Base-by-base conservation (phyloP, 1,140 invertebrate genomes). In the Brevipalpus yothersi region DNA sequence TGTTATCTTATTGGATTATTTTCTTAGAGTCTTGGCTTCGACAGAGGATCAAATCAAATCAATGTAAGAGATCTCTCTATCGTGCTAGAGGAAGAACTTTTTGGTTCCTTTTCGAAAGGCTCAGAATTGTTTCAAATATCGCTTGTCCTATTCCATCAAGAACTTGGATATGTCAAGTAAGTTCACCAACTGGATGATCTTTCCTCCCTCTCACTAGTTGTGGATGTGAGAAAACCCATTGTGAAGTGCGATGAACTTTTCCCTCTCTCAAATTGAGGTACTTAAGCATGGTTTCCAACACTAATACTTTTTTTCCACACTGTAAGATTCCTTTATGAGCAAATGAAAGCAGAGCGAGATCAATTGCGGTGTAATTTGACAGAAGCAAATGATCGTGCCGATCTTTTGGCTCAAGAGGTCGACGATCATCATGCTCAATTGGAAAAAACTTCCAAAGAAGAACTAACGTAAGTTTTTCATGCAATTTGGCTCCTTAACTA, bases 351-450 rank as follows among this genome's bases (percentile, higher is more conserved):
- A 58, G 85, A 81, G 66, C 76, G 80, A 64, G 79, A 84, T 53
- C 88, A 90, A 69, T 69, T 92, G 17, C 77, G 79, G 53, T 69
- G 72, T 1, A 84, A 89, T 67, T 75, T 90, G 11, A 70, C 74
- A 11, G 84, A 88, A 65, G 86, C 86, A 0, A 89, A 90, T 65
- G 75, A 81, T 41, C 73, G 86, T 61, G 82, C 84, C 0, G 75
- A 78, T 9, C 65, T 86, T 42, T 70, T 92, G 21, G 87, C 85
- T 2, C 81, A 84, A 60, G 88, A 93, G 71, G 82, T 89, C 1
- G 88, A 93, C 68, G 89, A 92, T 57, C 81, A 84, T 65, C 85
- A 91, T 69, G 74, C 78, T 0, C 76, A 80, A 47, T 75, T 90
- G 64, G 87, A 92, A 70, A 78, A 78, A 60, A 77, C 78, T 39